phyloP scores from a whole-genome alignment of 2,113 vertebrate species.

The Onychostoma macrolepis region DNA sequence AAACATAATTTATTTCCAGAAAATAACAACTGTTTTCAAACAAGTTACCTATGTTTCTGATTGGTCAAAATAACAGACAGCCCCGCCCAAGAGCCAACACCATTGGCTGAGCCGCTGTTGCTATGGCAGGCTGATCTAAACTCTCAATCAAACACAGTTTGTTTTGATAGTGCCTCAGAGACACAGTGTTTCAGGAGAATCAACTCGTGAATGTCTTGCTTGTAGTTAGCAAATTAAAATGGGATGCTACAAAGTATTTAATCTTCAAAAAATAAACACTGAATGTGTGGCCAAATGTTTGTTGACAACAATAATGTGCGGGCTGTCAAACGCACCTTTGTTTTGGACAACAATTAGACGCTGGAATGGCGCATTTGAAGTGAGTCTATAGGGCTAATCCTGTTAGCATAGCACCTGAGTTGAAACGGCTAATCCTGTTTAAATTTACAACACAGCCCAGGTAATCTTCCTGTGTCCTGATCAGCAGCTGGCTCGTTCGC shows the following conservation, averaged over 20 bases:
- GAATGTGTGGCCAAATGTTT: not conserved
- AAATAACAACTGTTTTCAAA: not conserved
- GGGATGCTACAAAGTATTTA: not conserved
- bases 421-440: conserved; percentile 72
- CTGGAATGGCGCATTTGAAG: conserved; percentile 60
- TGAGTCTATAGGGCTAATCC: conserved; percentile 67
- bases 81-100: not conserved
- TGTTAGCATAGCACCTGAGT: conserved; percentile 75
- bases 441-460: conserved; percentile 63
- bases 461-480: conserved; percentile 65
- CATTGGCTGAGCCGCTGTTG: not conserved
- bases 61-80: not conserved
- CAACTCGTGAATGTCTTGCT: not conserved
- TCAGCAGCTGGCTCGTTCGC: conserved; percentile 55
- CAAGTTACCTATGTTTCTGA: not conserved
- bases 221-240: not conserved
- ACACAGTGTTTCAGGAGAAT: not conserved
- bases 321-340: conserved; percentile 59
- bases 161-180: not conserved
- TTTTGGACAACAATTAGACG: conserved; percentile 64
- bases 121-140: not conserved
- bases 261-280: not conserved
- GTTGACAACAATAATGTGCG: not conserved
- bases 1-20: not conserved
- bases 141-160: not conserved